Evolutionary conservation across 2,113 vertebrate genomes (phyloP).

Genomic region (Setophaga petechia): DNA sequence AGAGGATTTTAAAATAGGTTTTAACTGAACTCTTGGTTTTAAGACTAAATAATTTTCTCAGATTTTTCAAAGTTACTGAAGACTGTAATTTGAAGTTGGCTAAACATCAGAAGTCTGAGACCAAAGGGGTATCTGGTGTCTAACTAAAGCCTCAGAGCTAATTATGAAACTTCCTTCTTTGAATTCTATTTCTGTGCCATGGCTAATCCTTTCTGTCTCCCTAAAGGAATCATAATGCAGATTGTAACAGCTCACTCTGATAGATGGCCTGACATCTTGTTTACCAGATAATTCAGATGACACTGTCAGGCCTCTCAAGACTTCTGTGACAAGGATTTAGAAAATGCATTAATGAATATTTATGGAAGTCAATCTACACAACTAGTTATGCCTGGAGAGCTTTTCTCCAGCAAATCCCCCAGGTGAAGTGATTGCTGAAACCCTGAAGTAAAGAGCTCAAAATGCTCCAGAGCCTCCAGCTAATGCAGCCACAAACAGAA

Average conservation of each 20-base stretch:
- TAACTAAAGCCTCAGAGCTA: constrained; percentile 39
- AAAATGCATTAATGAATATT: background rate
- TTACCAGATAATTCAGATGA: background rate
- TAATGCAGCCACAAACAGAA: background rate
- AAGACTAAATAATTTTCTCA: background rate
- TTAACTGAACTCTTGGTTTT: background rate
- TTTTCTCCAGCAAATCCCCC: background rate
- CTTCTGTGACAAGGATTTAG: constrained; percentile 12
- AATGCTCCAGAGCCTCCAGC: background rate
- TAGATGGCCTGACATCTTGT: background rate
- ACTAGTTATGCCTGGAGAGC: background rate
- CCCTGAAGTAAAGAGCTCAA: background rate
- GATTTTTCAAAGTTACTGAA: background rate
- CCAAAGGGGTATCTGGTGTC: background rate
- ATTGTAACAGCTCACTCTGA: background rate
- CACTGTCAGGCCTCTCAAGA: background rate
- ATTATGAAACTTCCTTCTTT: constrained; percentile 54
- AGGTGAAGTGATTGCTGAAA: background rate
- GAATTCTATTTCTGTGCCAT: constrained; percentile 42
- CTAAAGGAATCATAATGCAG: constrained; percentile 20
- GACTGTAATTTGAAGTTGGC: background rate
- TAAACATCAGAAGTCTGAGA: constrained; percentile 23
- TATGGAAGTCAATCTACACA: background rate
- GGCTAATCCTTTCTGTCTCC: constrained; percentile 49
- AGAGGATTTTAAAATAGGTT: background rate